Base-by-base conservation (phyloP, 2,113 vertebrate genomes). In the Meriones unguiculatus region DNA sequence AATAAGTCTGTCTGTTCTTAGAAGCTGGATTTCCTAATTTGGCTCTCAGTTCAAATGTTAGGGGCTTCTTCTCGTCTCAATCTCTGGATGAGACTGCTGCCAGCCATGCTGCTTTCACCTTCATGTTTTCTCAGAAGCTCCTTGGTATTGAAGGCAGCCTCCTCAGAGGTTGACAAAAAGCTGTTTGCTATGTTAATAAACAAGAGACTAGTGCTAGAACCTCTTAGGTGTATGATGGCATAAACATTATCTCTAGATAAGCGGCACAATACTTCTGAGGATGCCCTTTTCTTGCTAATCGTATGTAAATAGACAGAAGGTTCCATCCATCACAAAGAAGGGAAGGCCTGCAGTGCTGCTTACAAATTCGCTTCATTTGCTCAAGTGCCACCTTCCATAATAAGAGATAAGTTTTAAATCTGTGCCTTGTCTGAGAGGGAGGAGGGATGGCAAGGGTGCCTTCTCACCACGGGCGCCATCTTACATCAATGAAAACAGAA, bases 181-280 rank as follows among this genome's bases (percentile, higher is more conserved):
- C 30, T 87, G 18, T 85, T 90, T 97, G 52, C 54, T 94, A 81
- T 89, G 25, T 94, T 90, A 89, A 20, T 77, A 69, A 90, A 90
- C 85, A 38, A 84, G 76, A 72, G 38, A 13, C 0, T n/a, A 54
- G 12, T 72, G 41, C 85, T 81, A 90, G 62, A 90, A 75, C 4
- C 2, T 80, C 72, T 25, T 85, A 62, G 8, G 12, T 85, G 64
- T 30, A 50, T 41, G 73, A 41, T 1, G 81, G 30, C 54, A 70
- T 30, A 30, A 41, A 72, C 88, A 38, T 50, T 69, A 14, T 7
- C 20, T 80, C 52, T 13, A 28, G 10, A 59, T 41, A 92, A 89
- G 41, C 89, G 91, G 25, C 52, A 94, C n/a, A 94, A 75, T 69
- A 25, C 35, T 86, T 52, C 13, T 52, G 30, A 77, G 64, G 38